Conservation (phyloP, 2,797 vertebrate genomes). For the Aphelocoma californica region DNA sequence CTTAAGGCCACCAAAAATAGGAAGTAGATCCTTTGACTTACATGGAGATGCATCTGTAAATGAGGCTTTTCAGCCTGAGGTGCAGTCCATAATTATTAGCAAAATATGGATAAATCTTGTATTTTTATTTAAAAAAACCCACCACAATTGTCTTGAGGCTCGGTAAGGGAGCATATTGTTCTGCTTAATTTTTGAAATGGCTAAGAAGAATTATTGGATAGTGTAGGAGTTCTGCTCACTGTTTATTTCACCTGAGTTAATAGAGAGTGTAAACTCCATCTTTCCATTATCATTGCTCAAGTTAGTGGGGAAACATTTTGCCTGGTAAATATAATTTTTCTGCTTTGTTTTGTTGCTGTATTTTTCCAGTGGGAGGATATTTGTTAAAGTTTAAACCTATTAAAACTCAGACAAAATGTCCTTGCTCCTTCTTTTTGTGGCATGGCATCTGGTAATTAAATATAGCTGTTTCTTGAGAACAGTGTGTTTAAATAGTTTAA, state of each 20-base stretch:
- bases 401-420: not conserved
- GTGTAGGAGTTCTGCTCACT: not conserved
- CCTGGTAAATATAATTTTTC: not conserved
- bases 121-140: not conserved
- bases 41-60: accelerated
- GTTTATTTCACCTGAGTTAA: not conserved
- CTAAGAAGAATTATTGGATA: not conserved
- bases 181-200: not conserved
- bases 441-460: not conserved
- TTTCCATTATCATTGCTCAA: not conserved
- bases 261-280: not conserved
- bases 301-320: not conserved
- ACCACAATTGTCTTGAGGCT: not conserved
- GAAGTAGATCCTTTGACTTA: not conserved
- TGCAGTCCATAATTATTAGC: not conserved
- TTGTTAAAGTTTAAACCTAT: not conserved
- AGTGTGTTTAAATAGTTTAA: not conserved
- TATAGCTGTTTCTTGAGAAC: not conserved
- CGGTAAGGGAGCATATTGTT: not conserved
- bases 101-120: not conserved
- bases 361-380: not conserved
- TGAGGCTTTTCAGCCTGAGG: not conserved
- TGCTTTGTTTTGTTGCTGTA: not conserved
- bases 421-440: not conserved
- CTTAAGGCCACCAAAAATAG: not conserved